These are phyloP conservation scores for Gonioctena quinquepunctata DNA, from an alignment of 1,140 invertebrate genomes.

Conservation along the genomic window DNA sequence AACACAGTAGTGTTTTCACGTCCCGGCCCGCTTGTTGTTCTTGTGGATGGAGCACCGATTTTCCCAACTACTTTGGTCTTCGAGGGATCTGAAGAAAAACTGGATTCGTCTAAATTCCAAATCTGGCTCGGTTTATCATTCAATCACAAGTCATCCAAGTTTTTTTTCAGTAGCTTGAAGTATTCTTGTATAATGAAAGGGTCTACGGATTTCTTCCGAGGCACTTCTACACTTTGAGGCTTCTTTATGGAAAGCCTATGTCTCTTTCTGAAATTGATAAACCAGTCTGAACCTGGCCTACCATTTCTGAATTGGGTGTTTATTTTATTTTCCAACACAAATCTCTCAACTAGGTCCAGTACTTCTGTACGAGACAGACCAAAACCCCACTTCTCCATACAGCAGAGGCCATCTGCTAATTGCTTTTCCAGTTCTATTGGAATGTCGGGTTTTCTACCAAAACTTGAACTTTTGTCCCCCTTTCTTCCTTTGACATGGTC, in stretches of 20 bases:
- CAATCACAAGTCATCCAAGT: constrained; percentile 33
- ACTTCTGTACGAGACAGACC: constrained; percentile 47
- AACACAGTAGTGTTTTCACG: constrained; percentile 52
- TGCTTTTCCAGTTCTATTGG: constrained; percentile 34
- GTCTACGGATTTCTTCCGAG: background rate
- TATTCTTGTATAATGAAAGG: constrained; percentile 23
- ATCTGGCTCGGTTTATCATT: constrained; percentile 37
- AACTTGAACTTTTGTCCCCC: constrained; percentile 23
- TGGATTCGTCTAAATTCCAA: constrained; percentile 50
- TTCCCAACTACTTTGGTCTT: constrained; percentile 37
- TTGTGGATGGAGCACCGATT: constrained; percentile 34
- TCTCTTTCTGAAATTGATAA: constrained; percentile 24
- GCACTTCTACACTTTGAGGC: background rate
- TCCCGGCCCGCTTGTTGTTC: constrained; percentile 44
- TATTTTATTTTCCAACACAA: constrained; percentile 38
- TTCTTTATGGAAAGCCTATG: constrained; percentile 15
- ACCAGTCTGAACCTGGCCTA: constrained; percentile 53
- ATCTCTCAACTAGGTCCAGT: constrained; percentile 29
- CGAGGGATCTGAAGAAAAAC: constrained; percentile 42
- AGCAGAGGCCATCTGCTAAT: constrained; percentile 36
- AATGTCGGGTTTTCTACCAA: constrained; percentile 40
- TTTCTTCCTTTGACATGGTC: constrained; percentile 22
- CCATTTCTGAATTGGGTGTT: constrained; percentile 50
- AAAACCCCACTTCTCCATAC: constrained; percentile 50
- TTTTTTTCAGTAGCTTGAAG: constrained; percentile 40